These are phyloP conservation scores for Sabatieria punctata DNA, from an alignment of 2,888 invertebrate species.

Conservation along the genomic window DNA sequence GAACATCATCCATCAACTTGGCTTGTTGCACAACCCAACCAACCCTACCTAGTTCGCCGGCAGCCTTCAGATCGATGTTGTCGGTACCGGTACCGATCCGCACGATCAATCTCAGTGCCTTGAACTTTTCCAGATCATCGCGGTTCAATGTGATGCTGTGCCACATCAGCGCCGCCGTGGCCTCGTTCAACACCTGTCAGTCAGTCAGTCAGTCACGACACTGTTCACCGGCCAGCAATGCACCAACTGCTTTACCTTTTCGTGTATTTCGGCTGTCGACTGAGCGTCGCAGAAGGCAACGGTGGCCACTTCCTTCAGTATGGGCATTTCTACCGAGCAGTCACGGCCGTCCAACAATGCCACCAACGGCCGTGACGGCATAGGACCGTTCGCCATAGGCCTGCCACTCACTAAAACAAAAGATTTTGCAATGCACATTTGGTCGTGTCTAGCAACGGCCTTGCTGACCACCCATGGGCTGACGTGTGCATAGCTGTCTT, in stretches of 20 bases:
- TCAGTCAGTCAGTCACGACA: not conserved
- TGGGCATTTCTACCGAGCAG: conserved; percentile 99
- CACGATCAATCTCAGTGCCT: conserved; percentile 91
- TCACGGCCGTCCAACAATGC: conserved; percentile 95
- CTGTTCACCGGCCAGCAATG: not conserved
- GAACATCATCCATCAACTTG: not conserved
- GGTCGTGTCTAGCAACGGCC: too few species aligned
- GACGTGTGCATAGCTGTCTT: too few species aligned
- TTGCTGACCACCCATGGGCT: too few species aligned
- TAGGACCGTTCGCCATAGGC: not conserved
- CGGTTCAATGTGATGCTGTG: conserved; percentile 95
- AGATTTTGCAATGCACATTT: too few species aligned
- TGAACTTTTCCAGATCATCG: conserved; percentile 98
- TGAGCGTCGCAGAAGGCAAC: conserved; percentile 99
- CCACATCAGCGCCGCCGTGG: conserved; percentile 98
- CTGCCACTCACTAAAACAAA: conserved; percentile 1
- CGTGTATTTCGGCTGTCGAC: conserved; percentile 97
- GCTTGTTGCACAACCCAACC: conserved; percentile 13
- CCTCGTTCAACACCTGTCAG: conserved; percentile 77
- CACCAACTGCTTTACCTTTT: conserved; percentile 56
- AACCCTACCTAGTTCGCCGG: conserved; percentile 39
- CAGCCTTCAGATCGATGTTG: conserved; percentile 86
- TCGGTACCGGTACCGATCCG: conserved; percentile 96
- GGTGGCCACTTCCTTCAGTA: conserved; percentile 97
- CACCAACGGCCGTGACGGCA: conserved; percentile 59